A percentile compares a stretch with the other conserved stretches of the same genome.
These are phyloP conservation scores for Scartelaos histophorus DNA, from an alignment of 2,113 vertebrate species.

Conservation along the genomic window DNA sequence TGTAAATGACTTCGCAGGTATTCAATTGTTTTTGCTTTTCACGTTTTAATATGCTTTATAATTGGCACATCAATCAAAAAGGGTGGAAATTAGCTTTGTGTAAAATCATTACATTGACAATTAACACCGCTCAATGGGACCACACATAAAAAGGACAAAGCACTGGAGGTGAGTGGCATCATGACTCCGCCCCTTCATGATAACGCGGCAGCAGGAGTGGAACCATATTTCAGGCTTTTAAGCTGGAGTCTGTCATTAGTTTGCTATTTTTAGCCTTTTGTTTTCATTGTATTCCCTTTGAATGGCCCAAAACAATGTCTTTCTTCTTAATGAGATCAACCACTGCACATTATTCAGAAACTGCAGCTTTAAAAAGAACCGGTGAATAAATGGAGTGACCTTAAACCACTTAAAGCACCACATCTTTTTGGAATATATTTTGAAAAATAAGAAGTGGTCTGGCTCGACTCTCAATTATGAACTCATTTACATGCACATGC, in stretches of 20 bases:
- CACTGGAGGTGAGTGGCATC: conserved; percentile 8
- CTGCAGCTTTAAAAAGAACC: no score
- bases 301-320: background rate
- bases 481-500: background rate
- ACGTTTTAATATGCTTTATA: background rate
- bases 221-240: background rate
- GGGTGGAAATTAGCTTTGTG: background rate
- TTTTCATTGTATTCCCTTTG: background rate
- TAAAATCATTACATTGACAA: background rate
- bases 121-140: background rate
- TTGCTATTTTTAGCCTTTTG: conserved; percentile 4
- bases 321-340: background rate
- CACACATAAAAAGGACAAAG: conserved; percentile 2
- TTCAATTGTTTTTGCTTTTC: background rate
- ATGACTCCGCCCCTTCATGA: conserved; percentile 14
- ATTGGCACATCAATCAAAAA: background rate
- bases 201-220: conserved; percentile 7
- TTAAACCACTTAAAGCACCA: background rate
- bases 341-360: background rate
- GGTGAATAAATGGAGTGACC: no score
- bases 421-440: background rate
- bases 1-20: background rate
- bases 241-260: background rate
- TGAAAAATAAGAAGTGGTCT: background rate
- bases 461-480: background rate